Percentiles rank a stretch among this genome's conserved stretches.
These are phyloP conservation scores for Andrena bucephala DNA, from an alignment of 2,888 invertebrate genomes.

Conservation along the genomic window DNA sequence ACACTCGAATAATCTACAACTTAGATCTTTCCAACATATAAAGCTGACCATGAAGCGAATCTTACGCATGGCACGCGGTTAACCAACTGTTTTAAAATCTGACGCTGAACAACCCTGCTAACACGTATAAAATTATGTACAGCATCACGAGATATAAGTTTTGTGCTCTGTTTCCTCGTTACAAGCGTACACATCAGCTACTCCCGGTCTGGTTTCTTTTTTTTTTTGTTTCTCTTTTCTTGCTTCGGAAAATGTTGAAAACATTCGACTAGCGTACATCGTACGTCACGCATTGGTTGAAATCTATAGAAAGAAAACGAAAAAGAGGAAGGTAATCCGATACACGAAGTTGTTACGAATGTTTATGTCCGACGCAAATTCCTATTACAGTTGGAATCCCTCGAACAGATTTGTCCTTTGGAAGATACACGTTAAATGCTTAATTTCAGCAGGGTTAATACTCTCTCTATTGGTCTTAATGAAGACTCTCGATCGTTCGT, in stretches of 20 bases:
- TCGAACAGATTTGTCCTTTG: conserved; percentile 47
- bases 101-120: conserved; percentile 70
- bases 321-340: conserved; percentile 55
- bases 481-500: conserved; percentile 49
- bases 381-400: conserved; percentile 39
- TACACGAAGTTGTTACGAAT: conserved; percentile 54
- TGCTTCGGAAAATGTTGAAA: conserved; percentile 44
- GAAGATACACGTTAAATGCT: conserved; percentile 67
- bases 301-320: conserved; percentile 43
- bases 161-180: conserved; percentile 64
- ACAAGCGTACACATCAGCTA: conserved; percentile 44
- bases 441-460: conserved; percentile 64
- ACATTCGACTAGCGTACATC: conserved; percentile 67
- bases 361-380: conserved; percentile 35
- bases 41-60: conserved; percentile 61
- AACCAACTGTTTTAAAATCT: conserved; percentile 50
- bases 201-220: conserved; percentile 10
- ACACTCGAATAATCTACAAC: conserved; percentile 57
- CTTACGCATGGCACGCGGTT: conserved; percentile 77
- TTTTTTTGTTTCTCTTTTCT: conserved; percentile 29
- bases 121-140: conserved; percentile 77
- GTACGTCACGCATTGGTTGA: conserved; percentile 54
- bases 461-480: conserved; percentile 56
- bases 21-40: conserved; percentile 46
- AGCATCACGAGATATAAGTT: conserved; percentile 65